Evolutionary conservation across 2,113 vertebrate genomes (phyloP), one percentile per base, ranked within the genome.

Genomic region (Lates calcarifer): DNA sequence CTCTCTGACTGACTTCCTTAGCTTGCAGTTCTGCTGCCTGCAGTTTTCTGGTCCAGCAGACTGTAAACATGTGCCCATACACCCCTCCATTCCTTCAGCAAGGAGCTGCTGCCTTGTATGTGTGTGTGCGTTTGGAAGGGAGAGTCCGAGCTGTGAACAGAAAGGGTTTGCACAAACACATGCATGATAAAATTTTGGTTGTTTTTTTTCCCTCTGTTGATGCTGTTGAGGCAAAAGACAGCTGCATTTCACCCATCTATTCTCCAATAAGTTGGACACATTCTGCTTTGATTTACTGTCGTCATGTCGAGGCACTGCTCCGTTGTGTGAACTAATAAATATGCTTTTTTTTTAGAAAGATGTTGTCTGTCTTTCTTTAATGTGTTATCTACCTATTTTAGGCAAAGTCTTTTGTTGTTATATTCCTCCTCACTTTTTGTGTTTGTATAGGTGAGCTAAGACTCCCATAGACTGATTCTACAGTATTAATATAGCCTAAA

Each of bases 241-340:
- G 58, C 28, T 74, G 71, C 65, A 51, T 84, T 83, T 78, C 77
- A 73, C 33, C 47, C 43, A 71, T 82, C 49, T 82, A 65, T 87
- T 88, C 81, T 80, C 74, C 55, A 18, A 24, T 45, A 63, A 26
- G 67, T 89, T 80, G 82, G 79, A 87, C 69, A 85, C 66, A 43
- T 79, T 89, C 77, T 89, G 91, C 90, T 91, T 92, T 91, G 70
- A 91, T 87, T 94, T 92, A 75, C 79, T 82, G 77, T 85, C 63
- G 77, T 90, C 87, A 60, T 75, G 70, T 82, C 62, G 75, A 90
- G 77, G 86, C 91, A 86, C 86, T 88, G 77, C 84, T 91, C 81
- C 73, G 31, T 82, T 90, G 74, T 88, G 91, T 90, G 80, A 89
- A 87, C 86, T 87, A 93, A 94, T 93, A 93, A 94, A 94, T 85